A percentile compares a stretch with the other conserved stretches of the same genome.
Evolutionary conservation across 1,140 invertebrate species (phyloP).

Genomic region (Penaeus vannamei): DNA sequence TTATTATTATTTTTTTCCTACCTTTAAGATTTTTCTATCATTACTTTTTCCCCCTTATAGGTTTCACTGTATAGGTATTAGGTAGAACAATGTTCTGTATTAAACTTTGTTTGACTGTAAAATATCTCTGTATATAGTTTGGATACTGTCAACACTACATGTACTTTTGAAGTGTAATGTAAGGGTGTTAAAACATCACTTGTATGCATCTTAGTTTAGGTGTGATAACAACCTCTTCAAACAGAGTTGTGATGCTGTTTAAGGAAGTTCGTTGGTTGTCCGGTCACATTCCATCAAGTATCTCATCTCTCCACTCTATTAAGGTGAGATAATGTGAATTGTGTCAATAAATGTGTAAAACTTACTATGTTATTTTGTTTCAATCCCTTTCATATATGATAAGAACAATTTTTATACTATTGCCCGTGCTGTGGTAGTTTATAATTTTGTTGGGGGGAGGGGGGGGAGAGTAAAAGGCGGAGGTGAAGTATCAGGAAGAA

Average conservation of each 20-base stretch:
- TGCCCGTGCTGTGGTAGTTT: no score
- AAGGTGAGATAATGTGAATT: constrained; percentile 61
- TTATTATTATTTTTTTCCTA: constrained; percentile 23
- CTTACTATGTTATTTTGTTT: not conserved
- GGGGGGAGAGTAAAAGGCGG: no score
- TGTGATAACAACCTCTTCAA: constrained; percentile 52
- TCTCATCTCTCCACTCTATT: constrained; percentile 58
- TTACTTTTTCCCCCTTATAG: constrained; percentile 12
- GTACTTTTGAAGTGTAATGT: constrained; percentile 34
- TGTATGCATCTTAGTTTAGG: constrained; percentile 56
- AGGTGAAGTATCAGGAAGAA: no score
- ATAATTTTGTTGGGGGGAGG: no score
- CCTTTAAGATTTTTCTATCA: constrained; percentile 28
- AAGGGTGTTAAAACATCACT: constrained; percentile 45
- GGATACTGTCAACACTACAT: constrained; percentile 29
- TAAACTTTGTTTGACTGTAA: no score
- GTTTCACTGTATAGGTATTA: no score
- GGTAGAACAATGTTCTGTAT: no score
- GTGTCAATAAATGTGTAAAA: constrained; percentile 58
- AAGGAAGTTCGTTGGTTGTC: constrained; percentile 63
- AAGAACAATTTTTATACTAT: no score
- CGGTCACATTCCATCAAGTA: constrained; percentile 61
- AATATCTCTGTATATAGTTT: constrained; percentile 31
- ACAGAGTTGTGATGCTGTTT: constrained; percentile 62
- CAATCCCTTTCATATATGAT: no score